Conservation (phyloP, 1,140 invertebrate genomes). For the Panagrolaimus sp. region DNA sequence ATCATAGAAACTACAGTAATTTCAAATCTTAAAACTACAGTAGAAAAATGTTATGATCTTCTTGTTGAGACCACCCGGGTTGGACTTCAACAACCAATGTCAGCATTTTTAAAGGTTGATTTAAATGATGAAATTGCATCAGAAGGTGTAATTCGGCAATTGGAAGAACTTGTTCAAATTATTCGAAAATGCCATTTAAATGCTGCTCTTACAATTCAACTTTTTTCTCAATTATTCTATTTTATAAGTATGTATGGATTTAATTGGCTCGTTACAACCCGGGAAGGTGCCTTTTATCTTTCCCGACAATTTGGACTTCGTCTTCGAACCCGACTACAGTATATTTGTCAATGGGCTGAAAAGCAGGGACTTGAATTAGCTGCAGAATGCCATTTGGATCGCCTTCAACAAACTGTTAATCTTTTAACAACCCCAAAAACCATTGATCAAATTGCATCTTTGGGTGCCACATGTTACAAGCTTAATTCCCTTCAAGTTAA, state of each 20-base stretch:
- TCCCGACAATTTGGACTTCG: constrained; percentile 73
- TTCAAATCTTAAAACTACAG: not conserved
- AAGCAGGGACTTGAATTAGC: constrained; percentile 91
- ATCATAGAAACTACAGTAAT: not conserved
- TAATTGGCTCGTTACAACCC: constrained; percentile 70
- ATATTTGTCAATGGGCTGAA: constrained; percentile 88
- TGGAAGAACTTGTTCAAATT: constrained; percentile 79
- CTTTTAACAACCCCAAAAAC: constrained; percentile 73
- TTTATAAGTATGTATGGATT: constrained; percentile 74
- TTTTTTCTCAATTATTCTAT: constrained; percentile 95
- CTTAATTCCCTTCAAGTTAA: constrained; percentile 87
- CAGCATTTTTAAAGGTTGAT: constrained; percentile 15
- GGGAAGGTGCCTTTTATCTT: constrained; percentile 59
- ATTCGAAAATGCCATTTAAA: constrained; percentile 86
- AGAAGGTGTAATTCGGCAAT: constrained; percentile 30
- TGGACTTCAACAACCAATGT: constrained; percentile 20
- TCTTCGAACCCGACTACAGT: constrained; percentile 75
- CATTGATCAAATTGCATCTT: constrained; percentile 77
- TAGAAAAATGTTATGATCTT: constrained; percentile 36
- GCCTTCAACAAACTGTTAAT: constrained; percentile 70
- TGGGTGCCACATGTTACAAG: constrained; percentile 88
- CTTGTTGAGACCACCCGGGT: constrained; percentile 34
- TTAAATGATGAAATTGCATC: constrained; percentile 18
- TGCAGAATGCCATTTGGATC: constrained; percentile 89
- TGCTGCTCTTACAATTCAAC: constrained; percentile 91